A percentile compares a stretch with the other conserved stretches of the same genome.
phyloP scores from a whole-genome alignment of 2,888 invertebrate genomes.

The Harpalus rufipes region DNA sequence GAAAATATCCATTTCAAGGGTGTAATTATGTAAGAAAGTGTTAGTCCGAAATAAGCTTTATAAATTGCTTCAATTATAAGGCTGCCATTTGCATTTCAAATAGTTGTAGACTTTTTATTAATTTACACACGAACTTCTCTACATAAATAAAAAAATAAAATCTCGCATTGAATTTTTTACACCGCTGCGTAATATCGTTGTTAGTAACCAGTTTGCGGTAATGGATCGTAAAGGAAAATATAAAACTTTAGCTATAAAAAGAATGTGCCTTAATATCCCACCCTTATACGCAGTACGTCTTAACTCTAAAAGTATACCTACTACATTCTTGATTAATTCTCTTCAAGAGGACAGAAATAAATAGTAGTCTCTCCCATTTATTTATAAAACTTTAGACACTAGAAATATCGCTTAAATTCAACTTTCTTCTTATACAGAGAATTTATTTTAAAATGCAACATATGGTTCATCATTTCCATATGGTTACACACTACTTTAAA shows the following conservation, averaged over 20 bases:
- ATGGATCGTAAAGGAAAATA: neutral
- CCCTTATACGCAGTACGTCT: neutral
- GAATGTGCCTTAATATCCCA: neutral
- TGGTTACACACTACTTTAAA: too few relatives aligned
- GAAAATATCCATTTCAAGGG: neutral
- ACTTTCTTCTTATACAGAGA: too few relatives aligned
- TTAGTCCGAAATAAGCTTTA: constrained; percentile 2
- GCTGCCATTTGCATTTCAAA: neutral
- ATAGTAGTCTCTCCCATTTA: too few relatives aligned
- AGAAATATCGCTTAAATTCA: too few relatives aligned
- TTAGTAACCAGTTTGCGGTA: neutral
- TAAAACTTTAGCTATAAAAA: constrained; percentile 4
- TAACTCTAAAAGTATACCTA: neutral
- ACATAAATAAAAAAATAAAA: too few relatives aligned
- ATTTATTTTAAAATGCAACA: too few relatives aligned
- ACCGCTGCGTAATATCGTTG: neutral
- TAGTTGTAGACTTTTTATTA: neutral
- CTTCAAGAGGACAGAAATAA: too few relatives aligned
- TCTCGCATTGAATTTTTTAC: neutral
- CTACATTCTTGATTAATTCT: too few relatives aligned
- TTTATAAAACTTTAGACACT: too few relatives aligned
- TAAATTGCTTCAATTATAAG: neutral
- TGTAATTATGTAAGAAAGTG: neutral
- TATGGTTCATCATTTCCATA: too few relatives aligned
- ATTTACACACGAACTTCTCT: too few relatives aligned